These are phyloP conservation scores for Mastacembelus armatus DNA, from an alignment of 2,797 vertebrate genomes.

Conservation along the genomic window DNA sequence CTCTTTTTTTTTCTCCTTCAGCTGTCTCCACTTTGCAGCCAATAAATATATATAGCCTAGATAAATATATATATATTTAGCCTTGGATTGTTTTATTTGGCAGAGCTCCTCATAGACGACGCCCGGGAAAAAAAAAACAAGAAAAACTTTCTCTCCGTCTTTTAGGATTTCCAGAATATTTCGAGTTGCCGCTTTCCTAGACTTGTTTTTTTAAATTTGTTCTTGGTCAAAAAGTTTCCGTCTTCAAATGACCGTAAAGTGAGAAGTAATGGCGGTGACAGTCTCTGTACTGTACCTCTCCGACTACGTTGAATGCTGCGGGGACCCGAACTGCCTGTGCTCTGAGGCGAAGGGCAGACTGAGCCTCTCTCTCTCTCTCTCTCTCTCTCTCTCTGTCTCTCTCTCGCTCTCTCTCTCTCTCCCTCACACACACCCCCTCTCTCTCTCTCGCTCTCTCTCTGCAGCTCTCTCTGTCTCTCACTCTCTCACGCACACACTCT, in stretches of 20 bases:
- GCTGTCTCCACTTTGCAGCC: slow-evolving; percentile 50
- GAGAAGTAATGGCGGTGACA: slow-evolving; percentile 77
- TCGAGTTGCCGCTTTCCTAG: slow-evolving; percentile 60
- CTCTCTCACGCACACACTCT: slow-evolving; percentile 40
- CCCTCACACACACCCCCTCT: slow-evolving; percentile 40
- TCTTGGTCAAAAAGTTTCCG: slow-evolving; percentile 65
- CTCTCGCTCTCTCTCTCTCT: slow-evolving; percentile 48
- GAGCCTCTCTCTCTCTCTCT: slow-evolving; percentile 76
- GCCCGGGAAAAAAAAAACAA: slow-evolving; percentile 44
- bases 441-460: slow-evolving; percentile 27
- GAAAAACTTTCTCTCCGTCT: slow-evolving; percentile 68
- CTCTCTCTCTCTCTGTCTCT: slow-evolving; percentile 62
- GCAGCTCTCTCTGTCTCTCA: slow-evolving; percentile 30
- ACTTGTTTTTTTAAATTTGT: slow-evolving; percentile 51
- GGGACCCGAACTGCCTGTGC: slow-evolving; percentile 86
- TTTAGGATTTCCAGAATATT: slow-evolving; percentile 77
- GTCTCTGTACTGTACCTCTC: slow-evolving; percentile 75
- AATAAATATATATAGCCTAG: slow-evolving; percentile 8
- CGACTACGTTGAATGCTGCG: slow-evolving; percentile 86
- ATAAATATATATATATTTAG: slow-evolving; percentile 29
- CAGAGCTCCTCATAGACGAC: slow-evolving; percentile 70
- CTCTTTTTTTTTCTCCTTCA: slow-evolving; percentile 53
- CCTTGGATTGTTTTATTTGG: slow-evolving; percentile 52
- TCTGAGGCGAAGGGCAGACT: slow-evolving; percentile 86
- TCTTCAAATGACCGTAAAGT: slow-evolving; percentile 73